phyloP scores from a whole-genome alignment of 2,113 vertebrate genomes.

The Entosphenus tridentatus region DNA sequence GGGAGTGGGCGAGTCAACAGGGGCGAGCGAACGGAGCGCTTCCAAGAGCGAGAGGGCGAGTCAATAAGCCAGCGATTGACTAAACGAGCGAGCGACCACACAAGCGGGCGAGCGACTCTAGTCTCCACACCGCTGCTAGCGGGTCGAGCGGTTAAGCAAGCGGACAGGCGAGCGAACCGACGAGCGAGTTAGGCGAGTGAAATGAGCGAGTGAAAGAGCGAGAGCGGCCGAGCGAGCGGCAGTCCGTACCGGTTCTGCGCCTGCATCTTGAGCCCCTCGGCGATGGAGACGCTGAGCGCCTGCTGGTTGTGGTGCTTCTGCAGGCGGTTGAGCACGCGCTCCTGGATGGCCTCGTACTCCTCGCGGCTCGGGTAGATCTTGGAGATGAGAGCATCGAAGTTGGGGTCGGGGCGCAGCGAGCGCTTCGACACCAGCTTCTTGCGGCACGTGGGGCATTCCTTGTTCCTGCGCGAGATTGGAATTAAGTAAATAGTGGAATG shows the following conservation, averaged over 20 bases:
- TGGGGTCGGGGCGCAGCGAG: slow-evolving; percentile 49
- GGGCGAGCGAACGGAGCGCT: background rate
- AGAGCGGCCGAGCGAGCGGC: background rate
- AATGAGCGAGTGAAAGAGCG: background rate
- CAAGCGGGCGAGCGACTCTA: no score
- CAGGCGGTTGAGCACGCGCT: slow-evolving; percentile 47
- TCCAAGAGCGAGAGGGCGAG: no score
- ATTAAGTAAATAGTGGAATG: no score
- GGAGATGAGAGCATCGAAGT: slow-evolving; percentile 62
- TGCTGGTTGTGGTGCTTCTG: slow-evolving; percentile 59
- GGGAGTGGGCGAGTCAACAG: background rate
- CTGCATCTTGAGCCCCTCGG: slow-evolving; percentile 60
- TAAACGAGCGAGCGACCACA: background rate
- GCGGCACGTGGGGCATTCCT: slow-evolving; percentile 62
- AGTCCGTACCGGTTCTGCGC: slow-evolving; percentile 42
- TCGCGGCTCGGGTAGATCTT: slow-evolving; percentile 72
- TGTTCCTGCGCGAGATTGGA: slow-evolving; percentile 28
- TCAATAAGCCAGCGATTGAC: no score
- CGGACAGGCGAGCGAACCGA: background rate
- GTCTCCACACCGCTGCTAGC: no score
- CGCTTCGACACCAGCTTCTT: slow-evolving; percentile 68
- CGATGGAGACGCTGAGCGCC: slow-evolving; percentile 58
- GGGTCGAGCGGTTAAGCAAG: background rate
- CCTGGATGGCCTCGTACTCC: slow-evolving; percentile 68
- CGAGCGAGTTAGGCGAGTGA: background rate